phyloP scores from a whole-genome alignment of 2,113 vertebrate species.

The Mus spicilegus region DNA sequence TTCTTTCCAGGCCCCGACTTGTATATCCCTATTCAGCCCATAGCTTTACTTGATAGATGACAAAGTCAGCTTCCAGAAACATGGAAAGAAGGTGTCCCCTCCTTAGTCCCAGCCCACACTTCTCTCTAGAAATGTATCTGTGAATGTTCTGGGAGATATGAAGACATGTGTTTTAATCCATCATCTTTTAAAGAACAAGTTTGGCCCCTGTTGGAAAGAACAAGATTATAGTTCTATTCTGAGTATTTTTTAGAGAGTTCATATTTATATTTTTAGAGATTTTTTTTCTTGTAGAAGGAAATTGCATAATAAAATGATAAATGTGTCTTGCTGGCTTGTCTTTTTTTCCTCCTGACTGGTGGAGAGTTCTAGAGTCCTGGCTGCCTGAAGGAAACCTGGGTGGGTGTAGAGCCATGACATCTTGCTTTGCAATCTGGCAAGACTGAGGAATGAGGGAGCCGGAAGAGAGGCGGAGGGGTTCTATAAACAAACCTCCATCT shows the following conservation, averaged over 20 bases:
- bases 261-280: conserved; percentile 80
- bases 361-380: neutral
- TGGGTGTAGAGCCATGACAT: neutral
- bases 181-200: neutral
- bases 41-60: neutral
- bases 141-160: neutral
- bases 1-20: neutral
- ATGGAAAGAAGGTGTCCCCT: neutral
- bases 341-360: neutral
- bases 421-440: neutral
- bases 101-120: neutral
- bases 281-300: conserved; percentile 67
- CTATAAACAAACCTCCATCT: no score
- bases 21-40: accelerated
- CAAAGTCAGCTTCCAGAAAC: conserved; percentile 12
- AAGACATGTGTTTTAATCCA: neutral
- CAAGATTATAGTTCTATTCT: conserved; percentile 50
- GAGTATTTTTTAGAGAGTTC: conserved; percentile 71
- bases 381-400: neutral
- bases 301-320: conserved; percentile 72
- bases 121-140: neutral
- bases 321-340: conserved; percentile 35
- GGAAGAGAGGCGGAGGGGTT: neutral
- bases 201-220: neutral
- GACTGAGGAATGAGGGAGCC: neutral